Conservation (phyloP, 2,797 vertebrate species). For the Neopelma chrysocephalum region DNA sequence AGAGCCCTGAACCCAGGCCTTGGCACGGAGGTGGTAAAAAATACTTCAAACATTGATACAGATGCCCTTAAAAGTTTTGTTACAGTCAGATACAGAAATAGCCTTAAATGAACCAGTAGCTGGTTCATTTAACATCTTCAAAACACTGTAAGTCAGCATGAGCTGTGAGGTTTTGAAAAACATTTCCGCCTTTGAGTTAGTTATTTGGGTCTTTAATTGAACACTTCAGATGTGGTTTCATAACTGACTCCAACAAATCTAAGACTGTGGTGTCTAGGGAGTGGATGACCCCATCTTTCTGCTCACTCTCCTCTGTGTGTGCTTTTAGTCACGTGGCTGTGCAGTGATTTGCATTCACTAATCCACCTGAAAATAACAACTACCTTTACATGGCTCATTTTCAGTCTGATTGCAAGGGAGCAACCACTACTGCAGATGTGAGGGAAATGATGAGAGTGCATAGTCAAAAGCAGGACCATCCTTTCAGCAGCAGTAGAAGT, state of each 20-base stretch:
- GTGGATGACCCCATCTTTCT: neutral
- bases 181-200: neutral
- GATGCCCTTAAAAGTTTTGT: neutral
- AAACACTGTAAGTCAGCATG: neutral
- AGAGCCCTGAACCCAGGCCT: neutral
- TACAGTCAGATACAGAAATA: neutral
- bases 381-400: neutral
- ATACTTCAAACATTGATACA: neutral
- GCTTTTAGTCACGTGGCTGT: neutral
- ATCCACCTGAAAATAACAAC: neutral
- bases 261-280: neutral
- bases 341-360: neutral
- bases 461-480: neutral
- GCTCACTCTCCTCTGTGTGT: neutral
- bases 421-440: accelerated
- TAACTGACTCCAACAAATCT: neutral
- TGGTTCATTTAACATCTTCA: neutral
- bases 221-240: neutral
- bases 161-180: neutral
- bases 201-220: neutral
- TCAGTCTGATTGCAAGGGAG: neutral
- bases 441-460: neutral
- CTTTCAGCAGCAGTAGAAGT: neutral
- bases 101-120: neutral
- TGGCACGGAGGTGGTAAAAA: neutral